Conservation (phyloP, 2,888 invertebrate genomes). For the Oscheius sp. region DNA sequence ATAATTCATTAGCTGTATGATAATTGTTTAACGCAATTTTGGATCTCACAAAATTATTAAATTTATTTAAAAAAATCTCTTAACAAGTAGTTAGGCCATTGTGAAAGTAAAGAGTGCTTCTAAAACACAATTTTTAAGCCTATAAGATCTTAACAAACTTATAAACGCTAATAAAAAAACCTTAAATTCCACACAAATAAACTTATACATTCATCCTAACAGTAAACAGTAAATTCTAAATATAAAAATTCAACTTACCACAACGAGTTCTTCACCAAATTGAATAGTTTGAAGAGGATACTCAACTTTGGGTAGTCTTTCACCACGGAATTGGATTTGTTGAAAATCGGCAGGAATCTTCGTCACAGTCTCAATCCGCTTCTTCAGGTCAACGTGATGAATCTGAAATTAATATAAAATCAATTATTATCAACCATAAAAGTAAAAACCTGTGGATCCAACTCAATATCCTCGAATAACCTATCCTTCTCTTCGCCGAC, state of each 20-base stretch:
- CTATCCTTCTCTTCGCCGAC: too few species aligned
- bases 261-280: too few species aligned
- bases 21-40: background rate
- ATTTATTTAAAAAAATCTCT: too few species aligned
- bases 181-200: too few species aligned
- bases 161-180: background rate
- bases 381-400: slow-evolving; percentile 25
- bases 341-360: background rate
- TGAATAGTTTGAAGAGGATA: too few species aligned
- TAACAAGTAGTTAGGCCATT: too few species aligned
- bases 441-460: too few species aligned
- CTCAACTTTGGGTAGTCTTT: background rate
- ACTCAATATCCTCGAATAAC: too few species aligned
- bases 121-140: background rate
- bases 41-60: too few species aligned
- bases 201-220: too few species aligned
- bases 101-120: background rate
- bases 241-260: background rate
- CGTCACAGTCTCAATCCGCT: slow-evolving; percentile 23
- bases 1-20: slow-evolving; percentile 18
- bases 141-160: background rate
- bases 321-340: background rate
- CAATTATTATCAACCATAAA: too few species aligned
- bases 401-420: slow-evolving; percentile 34
- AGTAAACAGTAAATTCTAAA: too few species aligned